Percentiles rank a stretch among this genome's conserved stretches.
phyloP scores from a whole-genome alignment of 2,113 vertebrate species.

The Cyprinodon tularosa region DNA sequence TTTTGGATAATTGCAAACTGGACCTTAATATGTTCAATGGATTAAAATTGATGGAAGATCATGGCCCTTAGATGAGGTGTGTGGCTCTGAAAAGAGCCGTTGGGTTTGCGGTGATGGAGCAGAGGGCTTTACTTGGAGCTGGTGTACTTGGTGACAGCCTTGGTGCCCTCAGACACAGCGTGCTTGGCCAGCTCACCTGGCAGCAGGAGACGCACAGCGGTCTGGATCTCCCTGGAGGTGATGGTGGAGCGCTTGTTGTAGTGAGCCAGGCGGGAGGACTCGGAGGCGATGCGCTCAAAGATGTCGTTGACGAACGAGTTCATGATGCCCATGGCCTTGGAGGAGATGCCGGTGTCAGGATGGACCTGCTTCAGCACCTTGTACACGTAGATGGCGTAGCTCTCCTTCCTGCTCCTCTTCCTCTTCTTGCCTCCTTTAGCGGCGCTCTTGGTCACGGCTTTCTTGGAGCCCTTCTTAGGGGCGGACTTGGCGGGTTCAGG shows the following conservation, averaged over 20 bases:
- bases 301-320: constrained; percentile 66
- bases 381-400: constrained; percentile 62
- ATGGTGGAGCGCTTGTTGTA: constrained; percentile 77
- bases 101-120: too few species aligned
- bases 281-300: constrained; percentile 68
- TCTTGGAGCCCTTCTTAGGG: too few species aligned
- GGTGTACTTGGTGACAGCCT: constrained; percentile 26
- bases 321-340: constrained; percentile 66
- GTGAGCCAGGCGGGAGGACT: constrained; percentile 69
- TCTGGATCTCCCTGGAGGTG: constrained; percentile 86
- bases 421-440: too few species aligned
- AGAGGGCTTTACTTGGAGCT: too few species aligned
- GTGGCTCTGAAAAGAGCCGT: too few species aligned
- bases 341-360: constrained; percentile 57
- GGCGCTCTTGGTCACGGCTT: too few species aligned
- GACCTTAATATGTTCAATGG: too few species aligned
- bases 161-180: constrained; percentile 66
- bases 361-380: constrained; percentile 67
- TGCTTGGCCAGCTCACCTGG: constrained; percentile 67
- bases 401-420: constrained; percentile 38
- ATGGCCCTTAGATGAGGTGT: too few species aligned
- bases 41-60: too few species aligned
- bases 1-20: too few species aligned
- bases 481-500: too few species aligned
- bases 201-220: constrained; percentile 79